Percentiles rank a stretch among this genome's conserved stretches.
phyloP scores from a whole-genome alignment of 2,113 vertebrate genomes.

The Caretta caretta region DNA sequence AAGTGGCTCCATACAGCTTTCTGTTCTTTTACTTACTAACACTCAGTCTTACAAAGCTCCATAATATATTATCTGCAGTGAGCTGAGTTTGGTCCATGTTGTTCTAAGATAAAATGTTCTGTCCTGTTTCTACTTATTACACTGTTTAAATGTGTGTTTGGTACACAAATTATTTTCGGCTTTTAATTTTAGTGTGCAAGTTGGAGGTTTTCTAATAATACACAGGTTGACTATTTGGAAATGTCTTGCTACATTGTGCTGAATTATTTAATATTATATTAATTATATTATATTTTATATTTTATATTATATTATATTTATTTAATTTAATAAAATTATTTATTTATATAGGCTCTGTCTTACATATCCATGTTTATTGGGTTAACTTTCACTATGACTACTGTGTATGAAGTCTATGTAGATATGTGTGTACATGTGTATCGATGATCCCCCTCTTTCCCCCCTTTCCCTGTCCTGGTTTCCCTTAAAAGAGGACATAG shows the following conservation, averaged over 20 bases:
- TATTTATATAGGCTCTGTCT: neutral
- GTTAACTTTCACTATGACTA: neutral
- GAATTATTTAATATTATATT: neutral
- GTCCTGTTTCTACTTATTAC: neutral
- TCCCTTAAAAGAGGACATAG: neutral
- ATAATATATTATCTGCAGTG: neutral
- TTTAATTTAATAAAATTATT: too few relatives aligned
- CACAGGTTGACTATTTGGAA: neutral
- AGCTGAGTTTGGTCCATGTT: neutral
- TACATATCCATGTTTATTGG: neutral
- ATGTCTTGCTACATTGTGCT: neutral
- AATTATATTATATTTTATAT: too few relatives aligned
- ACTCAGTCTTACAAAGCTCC: neutral
- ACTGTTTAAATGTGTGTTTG: neutral
- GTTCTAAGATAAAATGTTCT: neutral
- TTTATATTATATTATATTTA: too few relatives aligned
- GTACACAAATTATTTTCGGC: neutral
- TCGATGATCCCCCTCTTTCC: neutral
- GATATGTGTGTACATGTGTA: neutral
- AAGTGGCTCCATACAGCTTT: neutral
- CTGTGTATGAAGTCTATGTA: neutral
- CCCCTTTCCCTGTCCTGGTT: neutral
- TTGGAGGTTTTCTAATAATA: neutral
- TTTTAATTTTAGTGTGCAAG: neutral
- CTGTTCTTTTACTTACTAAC: conserved; percentile 2